These are phyloP conservation scores for Hesperia comma DNA, from an alignment of 2,888 invertebrate species.

Conservation along the genomic window DNA sequence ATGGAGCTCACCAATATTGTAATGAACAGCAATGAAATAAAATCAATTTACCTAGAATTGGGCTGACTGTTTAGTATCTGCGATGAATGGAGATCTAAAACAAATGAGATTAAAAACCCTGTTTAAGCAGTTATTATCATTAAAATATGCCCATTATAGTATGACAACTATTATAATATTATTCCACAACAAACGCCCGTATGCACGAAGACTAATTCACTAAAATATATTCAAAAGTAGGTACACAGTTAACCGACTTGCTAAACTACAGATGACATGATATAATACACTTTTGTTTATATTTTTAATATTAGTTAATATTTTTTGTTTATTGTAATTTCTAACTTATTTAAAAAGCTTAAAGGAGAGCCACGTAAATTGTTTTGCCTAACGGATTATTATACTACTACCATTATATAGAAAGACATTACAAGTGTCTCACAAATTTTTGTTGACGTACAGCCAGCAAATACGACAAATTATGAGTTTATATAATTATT, in stretches of 20 bases:
- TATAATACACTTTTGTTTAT: no score
- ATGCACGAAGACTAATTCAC: neutral
- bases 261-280: no score
- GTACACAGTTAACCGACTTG: neutral
- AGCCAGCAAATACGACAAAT: no score
- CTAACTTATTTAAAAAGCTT: no score
- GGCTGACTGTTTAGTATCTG: conserved; percentile 2
- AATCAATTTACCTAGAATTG: neutral
- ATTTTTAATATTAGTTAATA: no score
- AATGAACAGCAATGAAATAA: neutral
- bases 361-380: no score
- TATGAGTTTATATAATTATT: no score
- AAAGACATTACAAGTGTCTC: no score
- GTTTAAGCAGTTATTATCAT: neutral
- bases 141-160: neutral
- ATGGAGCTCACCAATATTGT: neutral
- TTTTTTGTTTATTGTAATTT: no score
- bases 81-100: neutral
- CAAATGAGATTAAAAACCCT: neutral
- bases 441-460: no score
- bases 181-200: neutral
- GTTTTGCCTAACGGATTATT: no score
- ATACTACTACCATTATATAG: no score
- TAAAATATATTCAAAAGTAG: neutral
- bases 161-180: neutral